Percentiles rank a stretch among this genome's conserved stretches.
Conservation (phyloP, 2,797 vertebrate genomes). For the Chloroceryle inda region DNA sequence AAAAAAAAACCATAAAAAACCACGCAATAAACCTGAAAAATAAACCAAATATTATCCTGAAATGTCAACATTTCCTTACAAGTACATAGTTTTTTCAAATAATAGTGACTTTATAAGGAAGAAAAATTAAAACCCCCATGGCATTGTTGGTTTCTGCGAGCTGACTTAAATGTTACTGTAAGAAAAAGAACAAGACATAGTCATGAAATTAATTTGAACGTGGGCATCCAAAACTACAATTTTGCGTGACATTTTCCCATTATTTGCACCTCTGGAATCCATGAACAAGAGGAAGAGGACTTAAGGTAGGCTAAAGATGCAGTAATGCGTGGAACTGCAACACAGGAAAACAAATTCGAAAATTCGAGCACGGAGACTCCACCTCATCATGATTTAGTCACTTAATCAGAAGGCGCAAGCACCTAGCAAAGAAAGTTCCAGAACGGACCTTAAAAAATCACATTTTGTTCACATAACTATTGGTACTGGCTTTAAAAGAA, state of each 20-base stretch:
- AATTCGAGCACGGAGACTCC: background rate
- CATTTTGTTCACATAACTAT: background rate
- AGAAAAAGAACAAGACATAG: conserved; percentile 4
- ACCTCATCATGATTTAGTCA: background rate
- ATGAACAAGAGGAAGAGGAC: background rate
- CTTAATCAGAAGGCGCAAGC: background rate
- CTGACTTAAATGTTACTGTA: background rate
- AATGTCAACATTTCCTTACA: background rate
- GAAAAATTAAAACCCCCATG: background rate
- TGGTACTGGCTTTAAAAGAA: background rate
- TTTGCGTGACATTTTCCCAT: background rate
- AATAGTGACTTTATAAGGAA: background rate
- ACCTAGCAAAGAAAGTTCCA: background rate
- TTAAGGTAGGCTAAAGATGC: background rate
- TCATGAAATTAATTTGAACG: conserved; percentile 7
- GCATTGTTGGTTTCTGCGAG: background rate
- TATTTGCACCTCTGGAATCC: background rate
- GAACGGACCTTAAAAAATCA: background rate
- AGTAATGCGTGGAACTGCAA: background rate
- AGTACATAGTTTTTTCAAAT: background rate
- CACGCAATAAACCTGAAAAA: background rate
- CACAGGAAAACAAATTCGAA: background rate
- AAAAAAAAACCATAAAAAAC: background rate
- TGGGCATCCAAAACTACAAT: background rate
- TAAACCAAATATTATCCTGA: background rate